Conservation (phyloP, 1,140 invertebrate genomes). For the Yoshiicerus persimilis region DNA sequence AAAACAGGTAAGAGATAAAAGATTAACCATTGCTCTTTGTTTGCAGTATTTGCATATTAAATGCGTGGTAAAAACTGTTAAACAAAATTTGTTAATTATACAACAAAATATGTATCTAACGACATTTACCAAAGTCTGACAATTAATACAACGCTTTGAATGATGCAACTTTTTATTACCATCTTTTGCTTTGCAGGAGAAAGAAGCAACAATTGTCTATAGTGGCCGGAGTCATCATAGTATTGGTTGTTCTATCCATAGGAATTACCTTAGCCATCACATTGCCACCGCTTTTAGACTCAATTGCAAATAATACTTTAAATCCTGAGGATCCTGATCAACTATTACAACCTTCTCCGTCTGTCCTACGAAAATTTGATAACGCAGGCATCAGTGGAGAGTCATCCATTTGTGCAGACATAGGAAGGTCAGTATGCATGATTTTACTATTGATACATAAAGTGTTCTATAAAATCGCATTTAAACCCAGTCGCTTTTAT, state of each 20-base stretch:
- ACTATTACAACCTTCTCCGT: slow-evolving; percentile 26
- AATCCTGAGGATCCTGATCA: slow-evolving; percentile 31
- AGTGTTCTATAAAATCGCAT: too few species aligned
- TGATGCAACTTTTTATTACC: not conserved
- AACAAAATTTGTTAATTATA: too few species aligned
- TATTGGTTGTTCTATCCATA: slow-evolving; percentile 37
- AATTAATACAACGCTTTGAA: not conserved
- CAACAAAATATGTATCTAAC: too few species aligned
- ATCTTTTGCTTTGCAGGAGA: slow-evolving; percentile 25
- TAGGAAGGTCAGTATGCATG: slow-evolving; percentile 37
- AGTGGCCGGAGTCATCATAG: slow-evolving; percentile 35
- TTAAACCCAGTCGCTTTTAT: too few species aligned
- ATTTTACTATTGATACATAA: not conserved
- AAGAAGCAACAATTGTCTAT: slow-evolving; percentile 45
- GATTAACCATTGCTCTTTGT: too few species aligned
- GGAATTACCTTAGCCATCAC: slow-evolving; percentile 48
- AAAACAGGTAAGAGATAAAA: slow-evolving; percentile 39
- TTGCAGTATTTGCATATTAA: too few species aligned
- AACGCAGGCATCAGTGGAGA: slow-evolving; percentile 40
- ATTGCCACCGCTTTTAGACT: slow-evolving; percentile 30
- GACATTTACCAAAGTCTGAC: not conserved
- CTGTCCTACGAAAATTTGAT: slow-evolving; percentile 28
- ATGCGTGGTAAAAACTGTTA: too few species aligned
- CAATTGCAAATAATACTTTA: slow-evolving; percentile 1
- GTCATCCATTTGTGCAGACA: slow-evolving; percentile 36